Evolutionary conservation across 1,140 invertebrate species (phyloP), one percentile per base, ranked within the genome.

Genomic region (Leguminivora glycinivorella): DNA sequence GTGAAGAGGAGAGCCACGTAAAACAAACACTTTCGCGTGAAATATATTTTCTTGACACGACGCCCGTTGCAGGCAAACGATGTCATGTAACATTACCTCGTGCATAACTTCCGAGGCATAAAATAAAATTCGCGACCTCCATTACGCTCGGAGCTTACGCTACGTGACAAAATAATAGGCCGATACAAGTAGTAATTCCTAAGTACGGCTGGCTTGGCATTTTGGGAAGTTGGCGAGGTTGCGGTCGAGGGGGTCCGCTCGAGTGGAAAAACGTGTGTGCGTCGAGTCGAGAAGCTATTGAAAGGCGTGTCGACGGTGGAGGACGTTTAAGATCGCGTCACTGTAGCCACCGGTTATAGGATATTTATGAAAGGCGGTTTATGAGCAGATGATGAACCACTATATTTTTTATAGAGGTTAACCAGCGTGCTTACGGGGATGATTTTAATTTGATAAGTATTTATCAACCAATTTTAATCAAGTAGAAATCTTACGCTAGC

Each of bases 261-360:
- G 58, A 29, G 58, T 63, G 58, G 58, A 63, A 63, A 63, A 63
- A 63, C 58, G 58, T 29, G 58, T 63, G 58, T 63, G 58, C 58
- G 58, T 22, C 26, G 58, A 63, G 58, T 63, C 58, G 58, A 63
- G 58, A 63, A 63, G 58, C 29, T 29, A 63, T 63, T 63, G 58
- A 29, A 63, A 63, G 58, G 58, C 26, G 58, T 22, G 7, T 52
- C 47, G 47, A 52, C 6, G 47, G 9, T 22, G 19, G 47, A 52
- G 47, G 47, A 22, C 47, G 47, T 6, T 22, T 22, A 52, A 52
- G 47, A 52, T 52, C 47, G 47, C 7, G 47, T 52, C 47, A 52
- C 47, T 22, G 47, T 52, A 52, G 19, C 47, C 47, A 52, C 47
- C 17, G 47, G 14, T 43, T n/a, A 43, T 22, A 52, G 19, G 47